Evolutionary conservation across 2,888 invertebrate species (phyloP), one percentile per base, ranked within the genome.

Genomic region (Drosophila fungiperda): DNA sequence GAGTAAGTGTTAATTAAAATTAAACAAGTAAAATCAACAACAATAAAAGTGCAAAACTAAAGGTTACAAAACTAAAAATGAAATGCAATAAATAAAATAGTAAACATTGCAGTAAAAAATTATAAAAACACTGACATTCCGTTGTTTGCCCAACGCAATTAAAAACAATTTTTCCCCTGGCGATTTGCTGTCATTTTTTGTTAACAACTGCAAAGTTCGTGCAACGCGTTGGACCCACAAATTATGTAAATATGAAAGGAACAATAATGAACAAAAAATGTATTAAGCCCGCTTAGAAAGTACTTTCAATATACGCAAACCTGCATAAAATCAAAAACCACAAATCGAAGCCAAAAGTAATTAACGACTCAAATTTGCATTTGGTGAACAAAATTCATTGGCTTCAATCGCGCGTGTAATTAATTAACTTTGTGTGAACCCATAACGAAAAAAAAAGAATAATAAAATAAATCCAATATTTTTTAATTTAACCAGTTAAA

Each of bases 1-100:
- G 87, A 80, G 91, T 91, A 91, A 91, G 91, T 91, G 88, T 78
- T 72, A 73, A 83, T 80, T 79, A 52, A n/a, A 36, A 40, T 65
- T 42, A 12, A 59, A 36, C 11, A 23, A 60, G 12, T 26, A 42
- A 26, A 57, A 53, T 23, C 20, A 54, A 8, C 20, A 54, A 8
- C 11, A 64, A 9, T 1, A 36, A 55, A 49, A 64, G 49, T 62
- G 54, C 17, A 53, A 61, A 9, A 40, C 29, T 29, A 40, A 33
- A 11, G 0, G 11, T 6, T 20, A 45, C 20, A 23, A 45, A 23
- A 45, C 15, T 8, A 8, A 20, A 49, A 29, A 49, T 12, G 5
- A 12, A 53, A 42, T n/a, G 36, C 29, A 65, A 53, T 33, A 15
- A 35, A 48, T 42, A 48, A 26, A 33, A 17, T 12, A 29, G 15